phyloP scores from a whole-genome alignment of 2,888 invertebrate species.

The Drosophila mimica region DNA sequence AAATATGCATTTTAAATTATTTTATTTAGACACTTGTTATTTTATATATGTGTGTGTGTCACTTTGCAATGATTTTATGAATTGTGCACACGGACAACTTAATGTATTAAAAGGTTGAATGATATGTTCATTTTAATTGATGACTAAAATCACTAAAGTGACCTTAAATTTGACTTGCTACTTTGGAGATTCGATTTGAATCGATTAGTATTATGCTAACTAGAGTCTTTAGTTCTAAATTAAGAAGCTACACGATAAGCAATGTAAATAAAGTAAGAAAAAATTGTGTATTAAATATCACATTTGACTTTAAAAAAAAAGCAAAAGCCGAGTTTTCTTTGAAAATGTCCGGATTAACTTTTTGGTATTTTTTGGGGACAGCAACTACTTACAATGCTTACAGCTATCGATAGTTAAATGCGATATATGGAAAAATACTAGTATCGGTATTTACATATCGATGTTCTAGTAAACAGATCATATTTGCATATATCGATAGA shows the following conservation, averaged over 20 bases:
- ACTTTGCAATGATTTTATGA: conserved; percentile 16
- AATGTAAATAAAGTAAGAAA: not conserved
- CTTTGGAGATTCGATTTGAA: not conserved
- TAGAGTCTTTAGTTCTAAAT: conserved; percentile 9
- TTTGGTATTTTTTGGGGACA: conserved; percentile 1
- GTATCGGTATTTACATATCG: not conserved
- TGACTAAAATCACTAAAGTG: conserved; percentile 56
- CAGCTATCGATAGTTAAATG: not conserved
- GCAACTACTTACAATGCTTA: not conserved
- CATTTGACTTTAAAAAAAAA: not conserved
- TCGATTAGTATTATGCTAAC: conserved; percentile 34
- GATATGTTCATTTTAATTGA: conserved; percentile 8
- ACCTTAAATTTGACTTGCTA: conserved; percentile 38
- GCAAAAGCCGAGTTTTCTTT: not conserved
- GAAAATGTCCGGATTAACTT: not conserved
- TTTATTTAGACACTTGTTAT: not conserved
- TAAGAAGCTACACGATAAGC: conserved; percentile 10
- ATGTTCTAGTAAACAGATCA: not conserved
- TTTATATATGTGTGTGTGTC: conserved; percentile 1
- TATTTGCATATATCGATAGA: conserved; percentile 20
- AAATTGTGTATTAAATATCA: not conserved
- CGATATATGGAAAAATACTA: not conserved
- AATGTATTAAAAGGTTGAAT: conserved; percentile 2
- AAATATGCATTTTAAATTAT: conserved; percentile 16
- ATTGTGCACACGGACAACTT: conserved; percentile 20